Evolutionary conservation across 2,113 vertebrate species (phyloP).

Genomic region (Chaenogobius annularis): DNA sequence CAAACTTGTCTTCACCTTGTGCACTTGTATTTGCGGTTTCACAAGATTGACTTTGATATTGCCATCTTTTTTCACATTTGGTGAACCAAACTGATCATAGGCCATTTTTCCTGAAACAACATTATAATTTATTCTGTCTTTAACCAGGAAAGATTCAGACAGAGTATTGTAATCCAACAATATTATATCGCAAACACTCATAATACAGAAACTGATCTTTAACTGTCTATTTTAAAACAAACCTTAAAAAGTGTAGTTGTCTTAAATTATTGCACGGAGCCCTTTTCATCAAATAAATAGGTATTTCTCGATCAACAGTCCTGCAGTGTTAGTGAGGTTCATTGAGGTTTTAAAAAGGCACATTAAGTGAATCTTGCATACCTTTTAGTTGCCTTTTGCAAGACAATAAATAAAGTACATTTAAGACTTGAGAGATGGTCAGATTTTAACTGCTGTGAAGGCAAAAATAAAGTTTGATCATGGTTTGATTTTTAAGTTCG

Average conservation of each 20-base stretch:
- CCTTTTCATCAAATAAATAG: not conserved
- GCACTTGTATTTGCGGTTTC: not conserved
- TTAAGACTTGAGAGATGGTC: too few relatives aligned
- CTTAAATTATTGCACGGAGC: not conserved
- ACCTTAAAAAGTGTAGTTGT: not conserved
- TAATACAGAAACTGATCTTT: not conserved
- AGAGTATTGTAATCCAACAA: not conserved
- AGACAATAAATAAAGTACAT: not conserved
- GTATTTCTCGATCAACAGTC: not conserved
- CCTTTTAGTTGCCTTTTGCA: not conserved
- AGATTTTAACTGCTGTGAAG: not conserved
- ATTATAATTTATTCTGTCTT: too few relatives aligned
- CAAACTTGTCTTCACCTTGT: not conserved
- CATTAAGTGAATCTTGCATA: not conserved
- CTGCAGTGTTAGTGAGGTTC: not conserved
- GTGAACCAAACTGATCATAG: not conserved
- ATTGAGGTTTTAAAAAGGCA: not conserved
- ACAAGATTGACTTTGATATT: not conserved
- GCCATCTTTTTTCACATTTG: not conserved
- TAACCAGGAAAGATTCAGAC: too few relatives aligned
- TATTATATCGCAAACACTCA: not conserved
- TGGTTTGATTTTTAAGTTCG: conserved; percentile 82
- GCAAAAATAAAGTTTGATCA: conserved; percentile 34
- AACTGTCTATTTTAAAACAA: not conserved
- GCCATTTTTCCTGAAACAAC: not conserved